Conservation (phyloP, 2,797 vertebrate genomes). For the Sebastes goodei region DNA sequence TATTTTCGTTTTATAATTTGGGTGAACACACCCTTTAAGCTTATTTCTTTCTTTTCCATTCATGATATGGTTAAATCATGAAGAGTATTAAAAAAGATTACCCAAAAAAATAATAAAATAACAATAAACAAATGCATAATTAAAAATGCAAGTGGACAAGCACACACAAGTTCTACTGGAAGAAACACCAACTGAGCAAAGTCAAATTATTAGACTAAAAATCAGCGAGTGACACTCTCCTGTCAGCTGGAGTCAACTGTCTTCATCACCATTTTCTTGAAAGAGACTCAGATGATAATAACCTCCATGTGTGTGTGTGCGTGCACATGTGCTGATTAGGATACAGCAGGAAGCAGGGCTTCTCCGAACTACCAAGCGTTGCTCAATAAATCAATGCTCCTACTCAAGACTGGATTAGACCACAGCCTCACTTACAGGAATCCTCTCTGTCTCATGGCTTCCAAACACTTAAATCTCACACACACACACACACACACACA, state of each 20-base stretch:
- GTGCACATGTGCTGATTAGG: conserved; percentile 45
- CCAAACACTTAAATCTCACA: conserved; percentile 26
- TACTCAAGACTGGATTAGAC: conserved; percentile 73
- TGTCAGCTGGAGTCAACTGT: not conserved
- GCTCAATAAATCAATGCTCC: conserved; percentile 76
- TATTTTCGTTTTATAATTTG: not conserved
- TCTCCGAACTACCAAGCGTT: conserved; percentile 48
- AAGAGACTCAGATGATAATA: not conserved
- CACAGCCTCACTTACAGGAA: conserved; percentile 55
- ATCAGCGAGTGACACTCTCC: not conserved
- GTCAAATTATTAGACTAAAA: not conserved
- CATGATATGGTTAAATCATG: not conserved
- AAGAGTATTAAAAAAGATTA: not conserved
- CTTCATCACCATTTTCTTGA: not conserved
- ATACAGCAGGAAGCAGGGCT: conserved; percentile 40
- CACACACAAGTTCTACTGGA: not conserved
- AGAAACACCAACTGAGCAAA: not conserved
- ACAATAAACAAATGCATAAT: too few species aligned
- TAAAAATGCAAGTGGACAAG: not conserved
- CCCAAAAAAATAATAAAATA: not conserved
- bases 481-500: not conserved
- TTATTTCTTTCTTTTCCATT: not conserved
- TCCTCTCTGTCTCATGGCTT: conserved; percentile 18
- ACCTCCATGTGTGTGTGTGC: not conserved
- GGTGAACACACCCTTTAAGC: not conserved